Percentiles rank a stretch among this genome's conserved stretches.
Conservation (phyloP, 2,113 vertebrate species). For the Tupaia chinensis region DNA sequence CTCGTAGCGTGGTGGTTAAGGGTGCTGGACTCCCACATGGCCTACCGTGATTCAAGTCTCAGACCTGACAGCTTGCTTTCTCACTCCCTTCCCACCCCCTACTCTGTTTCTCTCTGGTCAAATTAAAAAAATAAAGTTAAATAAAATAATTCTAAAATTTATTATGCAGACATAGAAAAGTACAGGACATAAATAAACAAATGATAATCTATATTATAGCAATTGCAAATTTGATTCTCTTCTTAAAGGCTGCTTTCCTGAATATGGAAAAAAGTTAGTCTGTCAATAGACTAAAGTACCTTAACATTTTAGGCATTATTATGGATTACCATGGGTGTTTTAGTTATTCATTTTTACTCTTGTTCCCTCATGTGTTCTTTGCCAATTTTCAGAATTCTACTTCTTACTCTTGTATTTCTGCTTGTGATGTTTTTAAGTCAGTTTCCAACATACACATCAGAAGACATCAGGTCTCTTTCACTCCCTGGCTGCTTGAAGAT, state of each 20-base stretch:
- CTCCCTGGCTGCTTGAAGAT: too few species aligned
- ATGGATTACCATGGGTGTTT: background rate
- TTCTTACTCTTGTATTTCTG: background rate
- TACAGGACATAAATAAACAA: too few species aligned
- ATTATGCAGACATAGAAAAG: too few species aligned
- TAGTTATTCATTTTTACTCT: background rate
- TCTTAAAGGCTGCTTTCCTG: background rate
- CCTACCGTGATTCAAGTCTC: too few species aligned
- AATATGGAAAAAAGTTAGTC: background rate
- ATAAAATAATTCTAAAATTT: too few species aligned
- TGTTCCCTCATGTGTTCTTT: background rate
- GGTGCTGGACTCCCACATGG: too few species aligned
- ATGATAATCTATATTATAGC: background rate
- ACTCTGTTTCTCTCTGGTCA: too few species aligned
- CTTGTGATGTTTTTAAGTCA: background rate
- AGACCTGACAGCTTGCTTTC: too few species aligned
- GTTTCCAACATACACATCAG: background rate
- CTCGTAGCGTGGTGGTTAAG: too few species aligned
- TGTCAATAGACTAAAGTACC: background rate
- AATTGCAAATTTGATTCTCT: background rate
- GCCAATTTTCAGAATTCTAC: background rate
- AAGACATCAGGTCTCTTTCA: background rate
- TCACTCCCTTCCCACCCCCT: too few species aligned
- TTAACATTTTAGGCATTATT: background rate
- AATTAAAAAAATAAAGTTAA: too few species aligned